A percentile compares a stretch with the other conserved stretches of the same genome.
These are phyloP conservation scores for Drosophila merina DNA, from an alignment of 2,888 invertebrate species.

Conservation along the genomic window DNA sequence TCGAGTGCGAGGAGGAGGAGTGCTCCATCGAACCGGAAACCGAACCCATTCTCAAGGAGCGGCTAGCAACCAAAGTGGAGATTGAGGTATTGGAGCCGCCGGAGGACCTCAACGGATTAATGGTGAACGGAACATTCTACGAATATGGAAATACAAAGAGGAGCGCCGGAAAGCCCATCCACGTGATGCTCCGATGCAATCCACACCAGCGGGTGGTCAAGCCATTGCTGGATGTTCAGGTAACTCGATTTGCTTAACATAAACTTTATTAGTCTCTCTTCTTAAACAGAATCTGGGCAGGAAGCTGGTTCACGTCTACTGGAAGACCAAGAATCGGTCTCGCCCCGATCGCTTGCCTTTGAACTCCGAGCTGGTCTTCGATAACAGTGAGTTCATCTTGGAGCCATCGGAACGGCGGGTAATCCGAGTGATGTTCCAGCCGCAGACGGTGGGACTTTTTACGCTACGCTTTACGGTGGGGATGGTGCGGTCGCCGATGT, in stretches of 20 bases:
- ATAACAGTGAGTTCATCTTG: slow-evolving; percentile 60
- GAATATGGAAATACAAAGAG: slow-evolving; percentile 33
- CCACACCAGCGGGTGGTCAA: slow-evolving; percentile 64
- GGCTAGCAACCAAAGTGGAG: neutral
- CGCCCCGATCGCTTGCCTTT: slow-evolving; percentile 1
- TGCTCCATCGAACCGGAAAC: neutral
- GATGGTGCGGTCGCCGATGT: slow-evolving; percentile 50
- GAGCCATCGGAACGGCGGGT: slow-evolving; percentile 46
- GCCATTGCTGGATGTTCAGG: slow-evolving; percentile 54
- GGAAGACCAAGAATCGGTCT: slow-evolving; percentile 27
- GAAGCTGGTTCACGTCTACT: slow-evolving; percentile 50
- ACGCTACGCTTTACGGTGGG: slow-evolving; percentile 55
- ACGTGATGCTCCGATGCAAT: slow-evolving; percentile 60
- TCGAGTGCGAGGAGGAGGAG: neutral
- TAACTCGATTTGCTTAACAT: neutral
- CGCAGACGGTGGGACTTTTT: slow-evolving; percentile 59
- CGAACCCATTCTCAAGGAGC: no score
- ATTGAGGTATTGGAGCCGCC: neutral
- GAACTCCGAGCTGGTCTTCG: slow-evolving; percentile 66
- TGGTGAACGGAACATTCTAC: slow-evolving; percentile 61
- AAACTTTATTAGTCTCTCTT: neutral
- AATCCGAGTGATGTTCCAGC: slow-evolving; percentile 65
- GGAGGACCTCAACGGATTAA: slow-evolving; percentile 43
- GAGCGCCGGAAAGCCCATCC: slow-evolving; percentile 28
- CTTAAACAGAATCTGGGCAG: slow-evolving; percentile 63